phyloP scores from a whole-genome alignment of 2,797 vertebrate genomes.

The Bucorvus abyssinicus region DNA sequence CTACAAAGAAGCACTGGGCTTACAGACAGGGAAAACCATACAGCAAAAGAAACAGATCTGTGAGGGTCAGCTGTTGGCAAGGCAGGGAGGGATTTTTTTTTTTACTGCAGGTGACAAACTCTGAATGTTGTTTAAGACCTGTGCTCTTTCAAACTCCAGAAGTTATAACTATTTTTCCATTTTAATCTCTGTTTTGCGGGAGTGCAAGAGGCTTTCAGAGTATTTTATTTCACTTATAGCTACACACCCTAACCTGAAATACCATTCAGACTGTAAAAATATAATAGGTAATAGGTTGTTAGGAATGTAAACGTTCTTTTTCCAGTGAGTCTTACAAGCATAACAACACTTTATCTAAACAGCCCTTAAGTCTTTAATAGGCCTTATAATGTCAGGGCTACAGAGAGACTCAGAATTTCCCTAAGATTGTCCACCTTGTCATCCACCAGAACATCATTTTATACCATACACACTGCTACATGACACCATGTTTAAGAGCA shows the following conservation, averaged over 20 bases:
- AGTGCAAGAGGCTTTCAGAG: background rate
- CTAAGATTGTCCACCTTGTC: background rate
- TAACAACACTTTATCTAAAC: background rate
- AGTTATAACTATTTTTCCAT: background rate
- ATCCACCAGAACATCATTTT: background rate
- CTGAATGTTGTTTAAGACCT: background rate
- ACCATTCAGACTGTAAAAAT: background rate
- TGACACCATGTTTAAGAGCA: background rate
- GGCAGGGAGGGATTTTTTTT: background rate
- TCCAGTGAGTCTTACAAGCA: background rate
- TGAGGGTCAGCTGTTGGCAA: background rate
- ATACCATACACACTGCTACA: background rate
- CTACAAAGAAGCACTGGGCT: background rate
- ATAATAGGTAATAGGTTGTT: background rate
- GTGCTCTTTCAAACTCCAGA: background rate
- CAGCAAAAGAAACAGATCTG: background rate
- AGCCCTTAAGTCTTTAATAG: background rate
- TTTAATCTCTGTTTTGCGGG: background rate
- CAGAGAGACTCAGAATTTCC: background rate
- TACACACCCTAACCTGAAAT: background rate
- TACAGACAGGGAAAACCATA: background rate
- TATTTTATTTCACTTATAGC: background rate
- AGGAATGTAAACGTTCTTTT: slow-evolving; percentile 12
- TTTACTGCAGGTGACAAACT: background rate
- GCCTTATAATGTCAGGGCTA: background rate